Conservation (phyloP, 2,797 vertebrate genomes). For the Gephyroberyx darwinii region DNA sequence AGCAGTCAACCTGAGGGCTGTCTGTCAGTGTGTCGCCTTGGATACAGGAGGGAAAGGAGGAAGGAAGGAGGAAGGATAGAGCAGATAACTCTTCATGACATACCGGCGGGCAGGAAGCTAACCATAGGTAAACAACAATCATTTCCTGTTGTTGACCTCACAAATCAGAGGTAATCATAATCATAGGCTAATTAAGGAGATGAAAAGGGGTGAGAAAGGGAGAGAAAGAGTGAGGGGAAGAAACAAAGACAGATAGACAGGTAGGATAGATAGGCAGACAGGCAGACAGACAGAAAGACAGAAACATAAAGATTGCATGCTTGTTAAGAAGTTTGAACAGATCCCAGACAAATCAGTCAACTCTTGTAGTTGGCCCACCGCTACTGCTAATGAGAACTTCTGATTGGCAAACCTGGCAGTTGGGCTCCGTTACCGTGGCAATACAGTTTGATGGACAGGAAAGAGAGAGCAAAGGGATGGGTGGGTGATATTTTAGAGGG, state of each 20-base stretch:
- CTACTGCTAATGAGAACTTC: slow-evolving; percentile 63
- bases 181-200: slow-evolving; percentile 59
- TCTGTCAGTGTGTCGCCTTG: slow-evolving; percentile 50
- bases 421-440: slow-evolving; percentile 25
- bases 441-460: slow-evolving; percentile 53
- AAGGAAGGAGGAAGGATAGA: slow-evolving; percentile 24
- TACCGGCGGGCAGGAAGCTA: slow-evolving; percentile 40
- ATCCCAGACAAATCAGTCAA: slow-evolving; percentile 50
- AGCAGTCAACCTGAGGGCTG: slow-evolving; percentile 59
- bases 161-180: slow-evolving; percentile 75
- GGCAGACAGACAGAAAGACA: slow-evolving; percentile 22
- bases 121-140: slow-evolving; percentile 60
- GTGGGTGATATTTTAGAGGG: slow-evolving; percentile 10
- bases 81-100: slow-evolving; percentile 37
- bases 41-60: slow-evolving; percentile 35
- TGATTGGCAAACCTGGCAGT: slow-evolving; percentile 67
- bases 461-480: slow-evolving; percentile 14
- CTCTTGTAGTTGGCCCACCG: slow-evolving; percentile 40
- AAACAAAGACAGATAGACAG: background rate
- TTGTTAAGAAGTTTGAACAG: slow-evolving; percentile 55
- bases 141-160: slow-evolving; percentile 63
- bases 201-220: slow-evolving; percentile 39
- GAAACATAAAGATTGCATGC: slow-evolving; percentile 18
- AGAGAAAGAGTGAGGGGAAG: background rate
- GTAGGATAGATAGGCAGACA: slow-evolving; percentile 6